Evolutionary conservation across 1,140 invertebrate species (phyloP).

Genomic region (Reticulitermes speratus): DNA sequence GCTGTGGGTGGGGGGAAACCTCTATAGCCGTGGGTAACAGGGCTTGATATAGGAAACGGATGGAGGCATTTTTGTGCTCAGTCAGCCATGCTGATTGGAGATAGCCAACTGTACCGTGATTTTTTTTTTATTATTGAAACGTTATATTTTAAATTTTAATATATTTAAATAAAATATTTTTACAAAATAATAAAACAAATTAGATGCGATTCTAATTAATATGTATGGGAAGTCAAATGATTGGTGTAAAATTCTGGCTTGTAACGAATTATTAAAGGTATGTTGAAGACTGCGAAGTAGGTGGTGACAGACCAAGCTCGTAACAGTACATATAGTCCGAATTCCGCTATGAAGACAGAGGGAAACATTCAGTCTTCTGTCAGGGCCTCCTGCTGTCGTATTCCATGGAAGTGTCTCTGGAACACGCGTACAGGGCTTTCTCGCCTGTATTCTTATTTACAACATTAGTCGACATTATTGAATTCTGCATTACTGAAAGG

Average conservation of each 20-base stretch:
- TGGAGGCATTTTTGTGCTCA: neutral
- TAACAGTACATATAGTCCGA: too few species aligned
- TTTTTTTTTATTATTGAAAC: constrained; percentile 10
- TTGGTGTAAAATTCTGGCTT: neutral
- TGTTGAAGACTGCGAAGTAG: neutral
- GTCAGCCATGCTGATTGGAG: neutral
- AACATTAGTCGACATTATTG: too few species aligned
- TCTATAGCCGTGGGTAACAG: neutral
- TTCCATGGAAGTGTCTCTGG: too few species aligned
- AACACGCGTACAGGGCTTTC: too few species aligned
- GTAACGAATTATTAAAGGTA: neutral
- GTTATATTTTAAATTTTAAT: constrained; percentile 9
- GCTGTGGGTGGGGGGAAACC: neutral
- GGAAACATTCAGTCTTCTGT: too few species aligned
- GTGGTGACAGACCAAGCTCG: too few species aligned
- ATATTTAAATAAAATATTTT: neutral
- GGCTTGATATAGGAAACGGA: neutral
- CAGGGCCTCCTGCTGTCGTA: too few species aligned
- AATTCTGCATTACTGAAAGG: too few species aligned
- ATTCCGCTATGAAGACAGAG: too few species aligned
- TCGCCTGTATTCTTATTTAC: too few species aligned
- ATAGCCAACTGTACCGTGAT: neutral
- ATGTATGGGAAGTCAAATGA: neutral
- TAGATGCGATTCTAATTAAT: neutral
- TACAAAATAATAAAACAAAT: neutral